Percentiles rank a stretch among this genome's conserved stretches.
These are phyloP conservation scores for Patagioenas fasciata DNA, from an alignment of 2,113 vertebrate genomes.

Conservation along the genomic window DNA sequence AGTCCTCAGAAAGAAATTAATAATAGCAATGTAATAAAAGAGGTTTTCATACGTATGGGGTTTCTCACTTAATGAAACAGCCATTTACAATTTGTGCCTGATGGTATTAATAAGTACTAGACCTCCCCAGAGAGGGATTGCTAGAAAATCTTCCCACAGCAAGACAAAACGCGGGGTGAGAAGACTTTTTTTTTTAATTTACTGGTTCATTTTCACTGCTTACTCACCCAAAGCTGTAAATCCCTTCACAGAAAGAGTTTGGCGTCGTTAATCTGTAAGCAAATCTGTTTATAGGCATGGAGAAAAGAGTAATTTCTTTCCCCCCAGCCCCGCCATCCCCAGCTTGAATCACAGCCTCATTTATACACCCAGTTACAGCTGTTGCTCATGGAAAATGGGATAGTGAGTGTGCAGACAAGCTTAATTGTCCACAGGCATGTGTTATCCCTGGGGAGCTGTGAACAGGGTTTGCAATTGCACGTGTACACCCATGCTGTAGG, in stretches of 20 bases:
- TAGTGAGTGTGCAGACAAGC: background rate
- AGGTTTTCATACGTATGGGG: background rate
- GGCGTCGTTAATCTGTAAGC: background rate
- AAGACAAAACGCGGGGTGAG: background rate
- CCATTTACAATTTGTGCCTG: background rate
- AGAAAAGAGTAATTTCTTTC: rapidly evolving
- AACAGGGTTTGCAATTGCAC: background rate
- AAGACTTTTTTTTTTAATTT: background rate
- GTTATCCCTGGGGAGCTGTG: background rate
- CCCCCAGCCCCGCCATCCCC: background rate
- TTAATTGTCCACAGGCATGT: background rate
- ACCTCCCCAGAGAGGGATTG: background rate
- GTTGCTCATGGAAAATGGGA: background rate
- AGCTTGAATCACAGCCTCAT: background rate
- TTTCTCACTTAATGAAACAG: conserved; percentile 6
- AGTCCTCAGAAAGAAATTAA: background rate
- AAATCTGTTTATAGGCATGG: background rate
- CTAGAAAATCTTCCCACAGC: background rate
- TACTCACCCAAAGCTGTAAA: conserved; percentile 4
- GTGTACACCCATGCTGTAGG: background rate
- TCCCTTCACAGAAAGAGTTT: background rate
- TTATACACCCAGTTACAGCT: background rate
- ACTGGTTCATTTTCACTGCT: background rate
- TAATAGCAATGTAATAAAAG: background rate
- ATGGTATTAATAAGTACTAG: background rate